These are phyloP conservation scores for Agapornis roseicollis DNA, from an alignment of 2,113 vertebrate genomes.

Conservation along the genomic window DNA sequence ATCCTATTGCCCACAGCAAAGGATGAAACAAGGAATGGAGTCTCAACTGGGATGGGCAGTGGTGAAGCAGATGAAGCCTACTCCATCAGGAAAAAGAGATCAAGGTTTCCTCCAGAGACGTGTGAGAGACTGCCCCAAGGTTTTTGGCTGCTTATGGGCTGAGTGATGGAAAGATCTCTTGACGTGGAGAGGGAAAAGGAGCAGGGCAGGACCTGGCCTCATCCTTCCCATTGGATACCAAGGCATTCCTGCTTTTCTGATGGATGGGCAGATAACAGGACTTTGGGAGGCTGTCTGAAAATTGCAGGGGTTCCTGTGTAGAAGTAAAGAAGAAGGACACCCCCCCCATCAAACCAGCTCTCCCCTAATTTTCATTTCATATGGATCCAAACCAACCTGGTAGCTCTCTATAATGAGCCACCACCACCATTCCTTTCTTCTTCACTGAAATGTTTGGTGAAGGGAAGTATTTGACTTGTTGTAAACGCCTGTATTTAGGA, in stretches of 20 bases:
- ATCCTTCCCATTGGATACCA: background rate
- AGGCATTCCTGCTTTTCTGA: background rate
- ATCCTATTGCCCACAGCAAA: background rate
- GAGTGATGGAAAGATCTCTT: background rate
- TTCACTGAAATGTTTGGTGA: background rate
- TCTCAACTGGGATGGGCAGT: background rate
- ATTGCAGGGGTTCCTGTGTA: background rate
- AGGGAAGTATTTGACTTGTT: background rate
- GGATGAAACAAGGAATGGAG: background rate
- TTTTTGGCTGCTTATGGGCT: accelerated
- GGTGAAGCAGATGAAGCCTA: background rate
- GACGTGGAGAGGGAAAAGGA: background rate
- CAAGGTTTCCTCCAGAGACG: background rate
- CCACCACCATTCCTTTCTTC: background rate
- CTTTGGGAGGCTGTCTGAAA: background rate
- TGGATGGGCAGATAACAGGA: background rate
- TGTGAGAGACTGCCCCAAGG: background rate
- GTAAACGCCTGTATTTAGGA: background rate
- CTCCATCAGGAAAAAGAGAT: background rate
- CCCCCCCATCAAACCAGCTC: accelerated
- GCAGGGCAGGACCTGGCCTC: background rate
- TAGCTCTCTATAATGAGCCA: background rate
- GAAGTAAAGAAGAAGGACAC: background rate
- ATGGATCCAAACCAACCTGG: accelerated
- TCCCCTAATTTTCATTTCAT: background rate